Evolutionary conservation across 2,888 invertebrate species (phyloP), one percentile per base, ranked within the genome.

Genomic region (Troides helena): DNA sequence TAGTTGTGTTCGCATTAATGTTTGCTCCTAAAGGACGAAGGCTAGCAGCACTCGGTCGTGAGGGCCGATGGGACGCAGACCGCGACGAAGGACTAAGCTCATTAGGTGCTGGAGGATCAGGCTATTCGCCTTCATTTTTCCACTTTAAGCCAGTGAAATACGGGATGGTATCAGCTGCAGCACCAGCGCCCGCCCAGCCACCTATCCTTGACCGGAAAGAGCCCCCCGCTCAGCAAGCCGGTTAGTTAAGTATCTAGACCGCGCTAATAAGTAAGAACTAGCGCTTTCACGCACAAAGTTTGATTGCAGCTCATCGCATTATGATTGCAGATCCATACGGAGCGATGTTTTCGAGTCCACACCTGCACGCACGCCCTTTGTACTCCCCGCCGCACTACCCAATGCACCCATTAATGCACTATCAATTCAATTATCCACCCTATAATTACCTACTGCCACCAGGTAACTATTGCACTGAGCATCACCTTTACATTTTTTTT

Each of bases 1-100:
- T 96, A 17, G 95, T 97, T 62, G 96, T 98, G 67, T 97, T 98
- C 88, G 94, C 98, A 77, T 95, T 98, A 70, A 98, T 98, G 98
- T 98, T 98, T 88, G 96, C 98, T 90, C 96, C 98, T 50, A 98
- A 97, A 91, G 98, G 98, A 46, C 94, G 98, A 58, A 97, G 98
- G 80, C 90, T 98, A 79, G 98, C 98, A 0, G 98, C 98, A 63
- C 95, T 98, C 93, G 98, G 98, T 62, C 96, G 97, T 79, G 98
- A 98, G 81, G 97, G 96, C 18, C 94, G 96, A 74, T 96, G 96
- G 87, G 94, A 96, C 74, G 96, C 96, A 80, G 97, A 96, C 85
- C 94, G 97, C 72, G 97, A 97, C 77, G 97, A 97, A 77, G 95
- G 96, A 69, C 95, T 97, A 76, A 97, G 97, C 86, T 96, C 97